Evolutionary conservation across 2,113 vertebrate species (phyloP).

Genomic region (Phalacrocorax brasilianus): DNA sequence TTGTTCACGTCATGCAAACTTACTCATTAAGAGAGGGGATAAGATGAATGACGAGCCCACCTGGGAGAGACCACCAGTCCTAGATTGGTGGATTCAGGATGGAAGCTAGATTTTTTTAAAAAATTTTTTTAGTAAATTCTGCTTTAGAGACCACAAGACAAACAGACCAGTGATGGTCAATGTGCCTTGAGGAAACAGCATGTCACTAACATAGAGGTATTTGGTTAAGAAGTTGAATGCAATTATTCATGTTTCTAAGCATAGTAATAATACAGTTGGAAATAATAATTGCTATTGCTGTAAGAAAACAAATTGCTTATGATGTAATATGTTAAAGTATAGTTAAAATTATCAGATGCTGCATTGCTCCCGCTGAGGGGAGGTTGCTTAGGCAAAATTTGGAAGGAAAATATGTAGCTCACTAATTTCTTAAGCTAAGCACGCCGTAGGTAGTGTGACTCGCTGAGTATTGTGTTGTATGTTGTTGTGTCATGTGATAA

Average conservation of each 20-base stretch:
- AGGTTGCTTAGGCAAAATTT: not conserved
- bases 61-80: not conserved
- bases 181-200: not conserved
- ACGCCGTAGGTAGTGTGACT: not conserved
- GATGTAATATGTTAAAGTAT: not conserved
- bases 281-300: not conserved
- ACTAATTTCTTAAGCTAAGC: not conserved
- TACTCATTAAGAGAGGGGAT: not conserved
- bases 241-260: not conserved
- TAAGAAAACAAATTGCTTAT: not conserved
- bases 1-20: not conserved
- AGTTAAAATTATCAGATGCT: not conserved
- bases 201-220: not conserved
- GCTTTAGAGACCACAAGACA: not conserved
- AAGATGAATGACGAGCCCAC: not conserved
- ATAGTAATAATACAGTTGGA: not conserved
- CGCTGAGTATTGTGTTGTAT: not conserved
- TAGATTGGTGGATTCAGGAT: slow-evolving; percentile 46
- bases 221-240: not conserved
- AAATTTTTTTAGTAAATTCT: not conserved
- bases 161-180: not conserved
- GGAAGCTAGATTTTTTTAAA: not conserved
- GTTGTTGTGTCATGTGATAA: slow-evolving; percentile 44
- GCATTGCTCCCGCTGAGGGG: not conserved
- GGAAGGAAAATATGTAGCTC: not conserved